Conservation (phyloP, 2,888 invertebrate species). For the Hypena proboscidalis region DNA sequence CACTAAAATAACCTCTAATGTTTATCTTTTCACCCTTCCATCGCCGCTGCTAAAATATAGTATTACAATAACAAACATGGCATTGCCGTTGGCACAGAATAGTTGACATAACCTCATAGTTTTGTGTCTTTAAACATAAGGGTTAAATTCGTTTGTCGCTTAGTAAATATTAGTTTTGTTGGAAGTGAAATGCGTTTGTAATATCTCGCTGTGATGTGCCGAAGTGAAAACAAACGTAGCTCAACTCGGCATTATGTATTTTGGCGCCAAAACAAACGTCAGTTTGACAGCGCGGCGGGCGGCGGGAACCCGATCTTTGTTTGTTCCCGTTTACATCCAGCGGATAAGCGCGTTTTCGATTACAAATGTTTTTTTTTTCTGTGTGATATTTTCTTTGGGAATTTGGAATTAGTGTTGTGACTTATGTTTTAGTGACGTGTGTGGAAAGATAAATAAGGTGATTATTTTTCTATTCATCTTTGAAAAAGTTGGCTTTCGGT, state of each 20-base stretch:
- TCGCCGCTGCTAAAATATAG: slow-evolving; percentile 81
- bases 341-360: slow-evolving; percentile 81
- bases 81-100: slow-evolving; percentile 28
- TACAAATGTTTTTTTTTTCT: slow-evolving; percentile 62
- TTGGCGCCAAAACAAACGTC: slow-evolving; percentile 85
- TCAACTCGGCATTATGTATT: slow-evolving; percentile 83
- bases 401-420: slow-evolving; percentile 47
- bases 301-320: slow-evolving; percentile 80
- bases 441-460: slow-evolving; percentile 15
- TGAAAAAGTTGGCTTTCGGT: slow-evolving; percentile 26
- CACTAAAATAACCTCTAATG: slow-evolving; percentile 80
- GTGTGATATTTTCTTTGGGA: slow-evolving; percentile 37
- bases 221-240: slow-evolving; percentile 82
- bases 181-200: slow-evolving; percentile 48
- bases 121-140: slow-evolving; percentile 43
- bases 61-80: slow-evolving; percentile 73
- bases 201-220: slow-evolving; percentile 70
- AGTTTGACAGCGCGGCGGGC: slow-evolving; percentile 83
- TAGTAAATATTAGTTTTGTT: slow-evolving; percentile 56
- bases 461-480: slow-evolving; percentile 32
- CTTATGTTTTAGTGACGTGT: slow-evolving; percentile 46
- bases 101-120: slow-evolving; percentile 18
- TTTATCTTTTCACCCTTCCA: slow-evolving; percentile 84
- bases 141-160: slow-evolving; percentile 48
- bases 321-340: slow-evolving; percentile 73